Evolutionary conservation across 2,797 vertebrate genomes (phyloP).

Genomic region (Todus mexicanus): DNA sequence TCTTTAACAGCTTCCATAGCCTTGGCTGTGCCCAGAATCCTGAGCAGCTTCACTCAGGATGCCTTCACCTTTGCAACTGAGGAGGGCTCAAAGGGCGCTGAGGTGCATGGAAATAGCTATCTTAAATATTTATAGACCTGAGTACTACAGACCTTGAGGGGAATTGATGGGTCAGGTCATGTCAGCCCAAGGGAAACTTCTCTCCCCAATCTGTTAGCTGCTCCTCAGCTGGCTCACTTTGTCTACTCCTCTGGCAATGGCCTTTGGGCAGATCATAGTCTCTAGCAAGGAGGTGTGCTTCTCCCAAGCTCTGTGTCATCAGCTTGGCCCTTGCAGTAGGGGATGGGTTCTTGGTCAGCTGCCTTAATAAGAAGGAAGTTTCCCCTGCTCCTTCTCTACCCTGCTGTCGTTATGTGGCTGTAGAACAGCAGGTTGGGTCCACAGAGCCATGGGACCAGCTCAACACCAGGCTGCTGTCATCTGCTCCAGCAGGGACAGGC

Average conservation of each 20-base stretch:
- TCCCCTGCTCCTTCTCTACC: background rate
- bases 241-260: background rate
- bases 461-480: background rate
- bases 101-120: background rate
- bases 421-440: background rate
- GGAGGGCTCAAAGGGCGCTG: background rate
- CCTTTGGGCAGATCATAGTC: background rate
- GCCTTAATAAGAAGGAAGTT: background rate
- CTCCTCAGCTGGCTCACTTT: background rate
- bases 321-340: background rate
- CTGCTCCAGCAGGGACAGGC: background rate
- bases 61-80: background rate
- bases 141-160: background rate
- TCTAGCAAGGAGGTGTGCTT: background rate
- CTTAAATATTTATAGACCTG: slow-evolving; percentile 11
- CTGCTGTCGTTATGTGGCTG: background rate
- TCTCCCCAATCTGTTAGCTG: background rate
- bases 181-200: background rate
- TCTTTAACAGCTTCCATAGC: background rate
- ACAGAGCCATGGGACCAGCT: background rate
- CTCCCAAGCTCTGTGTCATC: background rate
- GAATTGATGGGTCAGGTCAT: background rate
- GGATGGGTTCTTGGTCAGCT: background rate
- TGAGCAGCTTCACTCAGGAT: background rate
- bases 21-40: slow-evolving; percentile 9